Percentiles rank a stretch among this genome's conserved stretches.
Conservation (phyloP, 2,797 vertebrate species). For the Molossus alvarezi region DNA sequence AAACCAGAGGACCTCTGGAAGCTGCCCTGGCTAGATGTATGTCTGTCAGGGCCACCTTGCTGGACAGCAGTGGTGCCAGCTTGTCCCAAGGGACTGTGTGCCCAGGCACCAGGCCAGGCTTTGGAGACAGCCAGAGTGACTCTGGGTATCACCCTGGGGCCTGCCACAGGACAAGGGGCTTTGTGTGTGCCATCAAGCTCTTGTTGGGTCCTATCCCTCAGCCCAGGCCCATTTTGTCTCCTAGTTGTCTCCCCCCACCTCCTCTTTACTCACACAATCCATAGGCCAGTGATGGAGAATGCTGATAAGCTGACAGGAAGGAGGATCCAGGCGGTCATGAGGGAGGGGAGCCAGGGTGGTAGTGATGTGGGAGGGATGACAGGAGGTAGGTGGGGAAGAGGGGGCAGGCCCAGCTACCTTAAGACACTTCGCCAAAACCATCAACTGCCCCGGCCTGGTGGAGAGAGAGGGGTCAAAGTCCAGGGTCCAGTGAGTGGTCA, state of each 20-base stretch:
- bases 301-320: slow-evolving; percentile 97
- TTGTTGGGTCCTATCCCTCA: neutral
- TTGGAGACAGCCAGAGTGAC: slow-evolving; percentile 64
- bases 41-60: slow-evolving; percentile 19
- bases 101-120: slow-evolving; percentile 74
- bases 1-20: slow-evolving; percentile 17
- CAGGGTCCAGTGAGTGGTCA: slow-evolving; percentile 62
- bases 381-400: slow-evolving; percentile 83
- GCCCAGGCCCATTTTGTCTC: neutral
- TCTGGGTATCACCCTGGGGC: slow-evolving; percentile 56
- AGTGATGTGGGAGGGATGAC: slow-evolving; percentile 89
- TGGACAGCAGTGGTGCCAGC: slow-evolving; percentile 69
- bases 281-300: slow-evolving; percentile 98
- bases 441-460: slow-evolving; percentile 83
- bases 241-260: neutral
- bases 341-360: slow-evolving; percentile 93
- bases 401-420: slow-evolving; percentile 78
- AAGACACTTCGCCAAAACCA: slow-evolving; percentile 77
- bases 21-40: neutral
- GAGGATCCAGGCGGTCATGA: slow-evolving; percentile 98
- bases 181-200: slow-evolving; percentile 30
- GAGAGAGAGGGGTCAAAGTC: slow-evolving; percentile 79
- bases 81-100: slow-evolving; percentile 71
- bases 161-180: slow-evolving; percentile 63
- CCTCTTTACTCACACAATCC: slow-evolving; percentile 96